Conservation (phyloP, 2,113 vertebrate genomes). For the Mastomys natalensis region DNA sequence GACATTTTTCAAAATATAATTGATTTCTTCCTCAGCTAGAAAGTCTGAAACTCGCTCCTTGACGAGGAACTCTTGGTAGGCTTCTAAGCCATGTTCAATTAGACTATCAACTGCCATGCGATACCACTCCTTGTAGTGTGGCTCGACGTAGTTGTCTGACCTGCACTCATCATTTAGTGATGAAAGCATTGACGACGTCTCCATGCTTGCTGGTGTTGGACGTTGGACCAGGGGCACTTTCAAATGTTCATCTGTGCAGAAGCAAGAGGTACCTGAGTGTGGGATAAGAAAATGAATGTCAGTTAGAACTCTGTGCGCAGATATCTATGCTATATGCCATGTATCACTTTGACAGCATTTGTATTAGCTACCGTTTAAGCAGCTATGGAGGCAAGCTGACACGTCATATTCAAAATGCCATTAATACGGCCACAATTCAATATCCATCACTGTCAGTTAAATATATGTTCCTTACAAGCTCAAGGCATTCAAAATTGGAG, state of each 20-base stretch:
- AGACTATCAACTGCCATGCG: constrained; percentile 94
- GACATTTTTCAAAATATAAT: constrained; percentile 91
- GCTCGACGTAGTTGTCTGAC: constrained; percentile 93
- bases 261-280: constrained; percentile 74
- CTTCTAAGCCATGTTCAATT: constrained; percentile 90
- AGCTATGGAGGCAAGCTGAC: background rate
- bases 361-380: background rate
- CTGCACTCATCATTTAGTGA: constrained; percentile 93
- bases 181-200: constrained; percentile 92
- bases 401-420: constrained; percentile 5
- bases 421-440: background rate
- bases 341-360: background rate
- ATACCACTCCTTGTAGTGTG: constrained; percentile 97
- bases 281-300: constrained; percentile 69
- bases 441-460: background rate
- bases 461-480: background rate
- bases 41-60: constrained; percentile 92
- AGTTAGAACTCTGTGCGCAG: background rate
- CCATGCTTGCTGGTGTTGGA: constrained; percentile 87
- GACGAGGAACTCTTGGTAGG: constrained; percentile 93
- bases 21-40: constrained; percentile 93
- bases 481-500: background rate
- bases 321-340: background rate
- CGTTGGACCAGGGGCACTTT: constrained; percentile 66
- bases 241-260: constrained; percentile 81